Percentiles rank a stretch among this genome's conserved stretches.
Evolutionary conservation across 2,888 invertebrate species (phyloP).

Genomic region (Eupithecia vulgata): DNA sequence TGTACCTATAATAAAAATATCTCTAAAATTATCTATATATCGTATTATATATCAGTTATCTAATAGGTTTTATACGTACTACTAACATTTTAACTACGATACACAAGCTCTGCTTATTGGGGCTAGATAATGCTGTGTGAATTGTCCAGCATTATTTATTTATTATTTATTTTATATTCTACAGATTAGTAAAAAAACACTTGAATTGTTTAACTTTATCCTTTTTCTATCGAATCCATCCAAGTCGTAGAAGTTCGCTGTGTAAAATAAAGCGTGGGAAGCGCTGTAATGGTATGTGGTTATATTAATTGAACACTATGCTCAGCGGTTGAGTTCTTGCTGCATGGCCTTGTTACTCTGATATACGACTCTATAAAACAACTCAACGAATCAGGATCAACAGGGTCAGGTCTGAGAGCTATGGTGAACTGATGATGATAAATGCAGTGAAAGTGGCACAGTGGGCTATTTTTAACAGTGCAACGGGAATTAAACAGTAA

Average conservation of each 20-base stretch:
- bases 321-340: conserved; percentile 55
- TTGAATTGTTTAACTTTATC: neutral
- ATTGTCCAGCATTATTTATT: no score
- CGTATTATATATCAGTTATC: no score
- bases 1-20: no score
- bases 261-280: conserved; percentile 67
- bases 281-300: conserved; percentile 61
- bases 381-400: conserved; percentile 56
- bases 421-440: conserved; percentile 40
- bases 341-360: conserved; percentile 48
- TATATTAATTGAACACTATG: conserved; percentile 71
- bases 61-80: no score
- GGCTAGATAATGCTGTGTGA: no score
- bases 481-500: neutral
- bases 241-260: conserved; percentile 15
- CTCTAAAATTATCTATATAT: no score
- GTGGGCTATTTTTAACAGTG: conserved; percentile 16
- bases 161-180: no score
- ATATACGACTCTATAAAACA: conserved; percentile 58
- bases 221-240: conserved; percentile 10
- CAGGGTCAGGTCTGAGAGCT: conserved; percentile 48
- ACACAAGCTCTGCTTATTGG: no score
- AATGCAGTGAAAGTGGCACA: conserved; percentile 19
- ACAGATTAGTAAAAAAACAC: no score
- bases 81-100: no score